Percentiles rank a stretch among this genome's conserved stretches.
These are phyloP conservation scores for Ascaphus truei DNA, from an alignment of 2,113 vertebrate genomes.

Conservation along the genomic window DNA sequence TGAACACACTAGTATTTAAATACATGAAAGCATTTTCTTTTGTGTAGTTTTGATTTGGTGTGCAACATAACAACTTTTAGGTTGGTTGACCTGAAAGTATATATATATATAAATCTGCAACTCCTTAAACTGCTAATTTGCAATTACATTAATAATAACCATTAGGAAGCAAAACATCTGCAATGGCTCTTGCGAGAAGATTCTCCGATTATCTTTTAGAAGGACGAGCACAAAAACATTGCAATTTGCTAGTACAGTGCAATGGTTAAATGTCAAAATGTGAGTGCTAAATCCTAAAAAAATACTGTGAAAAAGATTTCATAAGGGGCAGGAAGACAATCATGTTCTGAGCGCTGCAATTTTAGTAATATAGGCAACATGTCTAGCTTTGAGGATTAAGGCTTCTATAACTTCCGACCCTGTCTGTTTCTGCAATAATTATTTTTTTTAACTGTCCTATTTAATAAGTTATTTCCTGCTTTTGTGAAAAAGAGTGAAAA, in stretches of 20 bases:
- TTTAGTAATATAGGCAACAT: constrained; percentile 32
- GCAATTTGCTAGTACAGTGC: too few relatives aligned
- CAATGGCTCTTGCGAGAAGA: neutral
- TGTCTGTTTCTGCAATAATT: constrained; percentile 47
- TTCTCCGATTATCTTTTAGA: too few relatives aligned
- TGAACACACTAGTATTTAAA: constrained; percentile 5
- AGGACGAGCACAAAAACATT: too few relatives aligned
- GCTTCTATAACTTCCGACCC: constrained; percentile 43
- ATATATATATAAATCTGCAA: neutral
- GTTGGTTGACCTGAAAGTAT: neutral
- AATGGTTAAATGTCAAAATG: neutral
- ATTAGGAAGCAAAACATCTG: neutral
- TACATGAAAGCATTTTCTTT: neutral
- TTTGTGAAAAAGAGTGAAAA: constrained; percentile 30
- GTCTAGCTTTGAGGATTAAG: constrained; percentile 39
- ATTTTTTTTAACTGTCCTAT: constrained; percentile 46
- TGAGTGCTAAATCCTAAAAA: neutral
- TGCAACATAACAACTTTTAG: neutral
- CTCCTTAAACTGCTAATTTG: constrained; percentile 15
- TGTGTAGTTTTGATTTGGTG: constrained; percentile 6
- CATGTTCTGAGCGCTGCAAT: constrained; percentile 25
- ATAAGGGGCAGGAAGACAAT: constrained; percentile 5
- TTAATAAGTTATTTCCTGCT: constrained; percentile 52
- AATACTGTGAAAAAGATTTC: constrained; percentile 11
- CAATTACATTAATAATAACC: constrained; percentile 16